Conservation (phyloP, 2,888 invertebrate genomes). For the Amphipyra berbera region DNA sequence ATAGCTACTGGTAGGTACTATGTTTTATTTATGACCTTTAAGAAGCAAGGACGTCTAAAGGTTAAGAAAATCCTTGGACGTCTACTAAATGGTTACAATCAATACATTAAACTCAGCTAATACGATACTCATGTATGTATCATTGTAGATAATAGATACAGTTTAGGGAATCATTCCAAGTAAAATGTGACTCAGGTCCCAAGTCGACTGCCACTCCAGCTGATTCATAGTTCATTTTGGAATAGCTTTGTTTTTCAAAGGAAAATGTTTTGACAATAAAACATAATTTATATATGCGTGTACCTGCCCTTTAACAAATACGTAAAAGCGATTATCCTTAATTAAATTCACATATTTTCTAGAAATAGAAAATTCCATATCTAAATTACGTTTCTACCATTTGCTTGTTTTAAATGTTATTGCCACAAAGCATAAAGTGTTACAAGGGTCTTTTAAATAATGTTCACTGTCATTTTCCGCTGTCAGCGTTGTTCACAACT, state of each 20-base stretch:
- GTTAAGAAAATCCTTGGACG: conserved; percentile 35
- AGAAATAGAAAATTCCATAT: neutral
- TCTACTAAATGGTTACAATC: conserved; percentile 12
- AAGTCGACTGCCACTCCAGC: neutral
- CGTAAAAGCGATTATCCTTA: no score
- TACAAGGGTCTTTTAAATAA: neutral
- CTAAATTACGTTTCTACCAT: no score
- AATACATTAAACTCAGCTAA: conserved; percentile 6
- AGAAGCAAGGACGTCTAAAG: conserved; percentile 28
- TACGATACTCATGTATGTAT: neutral
- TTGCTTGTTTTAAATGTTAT: no score
- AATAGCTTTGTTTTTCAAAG: conserved; percentile 12
- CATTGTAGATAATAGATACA: neutral
- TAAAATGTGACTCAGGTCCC: conserved; percentile 28
- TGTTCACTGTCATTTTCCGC: neutral
- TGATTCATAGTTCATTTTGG: conserved; percentile 36
- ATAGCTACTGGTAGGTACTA: conserved; percentile 7
- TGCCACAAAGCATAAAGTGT: no score
- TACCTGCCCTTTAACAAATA: no score
- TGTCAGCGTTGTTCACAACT: neutral
- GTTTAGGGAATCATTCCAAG: conserved; percentile 10
- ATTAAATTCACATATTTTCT: neutral
- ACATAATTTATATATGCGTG: no score
- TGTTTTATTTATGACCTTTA: conserved; percentile 38
- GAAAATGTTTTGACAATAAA: neutral